Base-by-base conservation (phyloP, 2,888 invertebrate species). In the Caenorhabditis uteleia region DNA sequence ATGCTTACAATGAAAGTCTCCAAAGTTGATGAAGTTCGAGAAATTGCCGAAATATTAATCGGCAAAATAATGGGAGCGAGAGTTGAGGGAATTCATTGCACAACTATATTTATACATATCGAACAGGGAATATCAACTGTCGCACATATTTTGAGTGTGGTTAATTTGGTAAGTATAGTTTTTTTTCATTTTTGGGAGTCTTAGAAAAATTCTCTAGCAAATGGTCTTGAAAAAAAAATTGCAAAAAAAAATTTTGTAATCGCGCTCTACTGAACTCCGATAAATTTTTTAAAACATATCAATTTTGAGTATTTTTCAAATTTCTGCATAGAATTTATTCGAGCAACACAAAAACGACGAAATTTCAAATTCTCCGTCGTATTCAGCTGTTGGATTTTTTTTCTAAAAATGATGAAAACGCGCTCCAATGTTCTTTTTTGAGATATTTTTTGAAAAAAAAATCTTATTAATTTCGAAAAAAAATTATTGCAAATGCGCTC, bases 1-100 rank as follows among this genome's bases (percentile, higher is more conserved):
- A 70, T 76, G 44, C 50, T 79, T 25, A 77, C 75, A 4, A 43
- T 77, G 53, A 77, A 77, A 45, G 39, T 74, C 40, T 33, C 56
- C 8, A 49, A 47, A 14, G 20, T 50, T 14, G 49, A 58, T 25
- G 55, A 70, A 16, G 51, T 61, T 12, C 45, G 36, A n/a, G 50
- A 65, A 25, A 31, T 59, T 27, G 50, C 59, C 12, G 33, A 31
- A 1, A 20, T 43, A 18, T 10, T 65, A 18, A 36, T 23, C 20
- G 36, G 25, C 8, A 23, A 20, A 34, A 29, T 51, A 10, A 49
- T 33, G 0, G 61, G 57, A 5, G 47, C 66, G 8, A 43, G 48
- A 33, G 36, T 70, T 14, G 66, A 64, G 26, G 65, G 65, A 14
- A 39, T 66, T 42, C 70, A 73, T 44, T 73, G 73, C 40, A 44